Evolutionary conservation across 1,140 invertebrate species (phyloP).

Genomic region (Asobara japonica): DNA sequence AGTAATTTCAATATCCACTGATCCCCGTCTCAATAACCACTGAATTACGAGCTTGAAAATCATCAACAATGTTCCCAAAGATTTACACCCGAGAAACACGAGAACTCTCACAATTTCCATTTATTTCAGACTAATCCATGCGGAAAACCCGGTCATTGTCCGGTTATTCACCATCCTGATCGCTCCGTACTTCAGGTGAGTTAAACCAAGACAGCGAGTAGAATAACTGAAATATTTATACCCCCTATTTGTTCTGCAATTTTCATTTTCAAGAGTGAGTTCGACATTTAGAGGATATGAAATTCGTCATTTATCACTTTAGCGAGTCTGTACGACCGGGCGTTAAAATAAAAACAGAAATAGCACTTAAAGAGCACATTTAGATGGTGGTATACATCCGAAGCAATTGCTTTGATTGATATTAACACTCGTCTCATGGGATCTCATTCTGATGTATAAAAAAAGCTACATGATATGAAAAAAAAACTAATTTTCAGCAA

Average conservation of each 20-base stretch:
- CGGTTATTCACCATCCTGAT: not conserved
- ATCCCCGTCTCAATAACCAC: no score
- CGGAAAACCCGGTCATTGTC: not conserved
- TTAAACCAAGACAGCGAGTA: not conserved
- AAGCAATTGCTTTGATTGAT: not conserved
- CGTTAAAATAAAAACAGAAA: not conserved
- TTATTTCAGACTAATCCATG: slow-evolving; percentile 1
- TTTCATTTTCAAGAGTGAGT: not conserved
- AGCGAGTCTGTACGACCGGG: not conserved
- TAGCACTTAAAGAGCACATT: not conserved
- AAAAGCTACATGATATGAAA: no score
- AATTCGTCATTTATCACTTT: not conserved
- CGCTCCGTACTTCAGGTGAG: not conserved
- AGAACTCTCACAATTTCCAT: slow-evolving; percentile 4
- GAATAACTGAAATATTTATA: not conserved
- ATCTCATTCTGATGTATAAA: no score
- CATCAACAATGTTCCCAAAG: no score
- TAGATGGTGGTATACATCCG: no score
- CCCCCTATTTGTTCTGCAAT: not conserved
- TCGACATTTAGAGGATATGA: not conserved
- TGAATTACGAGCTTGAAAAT: no score
- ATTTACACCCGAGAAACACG: not conserved
- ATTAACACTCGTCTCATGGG: not conserved
- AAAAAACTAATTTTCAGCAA: no score
- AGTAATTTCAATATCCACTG: no score